Conservation (phyloP, 2,113 vertebrate species). For the Cebidichthys violaceus region DNA sequence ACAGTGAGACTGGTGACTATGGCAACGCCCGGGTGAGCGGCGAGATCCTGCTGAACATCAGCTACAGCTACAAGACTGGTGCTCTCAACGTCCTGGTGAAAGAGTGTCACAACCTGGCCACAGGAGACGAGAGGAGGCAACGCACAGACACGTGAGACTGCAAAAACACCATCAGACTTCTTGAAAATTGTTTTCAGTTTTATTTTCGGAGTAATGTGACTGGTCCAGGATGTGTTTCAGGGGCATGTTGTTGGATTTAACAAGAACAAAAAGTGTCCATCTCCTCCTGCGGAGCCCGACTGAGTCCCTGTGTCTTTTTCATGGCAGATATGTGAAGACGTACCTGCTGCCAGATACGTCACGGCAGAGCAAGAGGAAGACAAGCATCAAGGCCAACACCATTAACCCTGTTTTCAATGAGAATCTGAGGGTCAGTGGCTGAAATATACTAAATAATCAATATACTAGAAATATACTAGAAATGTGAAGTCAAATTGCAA, state of each 20-base stretch:
- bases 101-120: conserved; percentile 93
- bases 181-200: not conserved
- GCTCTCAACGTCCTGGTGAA: conserved; percentile 93
- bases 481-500: not conserved
- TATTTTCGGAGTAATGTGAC: not conserved
- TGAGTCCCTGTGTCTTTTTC: conserved; percentile 13
- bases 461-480: accelerated
- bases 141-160: conserved; percentile 93
- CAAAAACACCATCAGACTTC: not conserved
- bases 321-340: conserved; percentile 93
- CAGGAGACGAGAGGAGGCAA: conserved; percentile 93
- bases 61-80: conserved; percentile 96
- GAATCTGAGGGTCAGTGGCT: conserved; percentile 88
- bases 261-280: not conserved
- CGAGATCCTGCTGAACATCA: conserved; percentile 93
- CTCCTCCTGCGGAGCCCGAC: not conserved
- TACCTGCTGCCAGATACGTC: conserved; percentile 98
- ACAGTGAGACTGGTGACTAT: conserved; percentile 98
- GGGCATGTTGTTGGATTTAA: not conserved
- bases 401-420: conserved; percentile 95
- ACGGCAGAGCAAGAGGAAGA: conserved; percentile 96
- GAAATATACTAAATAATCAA: conserved; percentile 9
- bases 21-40: conserved; percentile 93
- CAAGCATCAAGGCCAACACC: conserved; percentile 93
- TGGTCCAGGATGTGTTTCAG: not conserved